Evolutionary conservation across 2,888 invertebrate species (phyloP).

Genomic region (Busseola fusca): DNA sequence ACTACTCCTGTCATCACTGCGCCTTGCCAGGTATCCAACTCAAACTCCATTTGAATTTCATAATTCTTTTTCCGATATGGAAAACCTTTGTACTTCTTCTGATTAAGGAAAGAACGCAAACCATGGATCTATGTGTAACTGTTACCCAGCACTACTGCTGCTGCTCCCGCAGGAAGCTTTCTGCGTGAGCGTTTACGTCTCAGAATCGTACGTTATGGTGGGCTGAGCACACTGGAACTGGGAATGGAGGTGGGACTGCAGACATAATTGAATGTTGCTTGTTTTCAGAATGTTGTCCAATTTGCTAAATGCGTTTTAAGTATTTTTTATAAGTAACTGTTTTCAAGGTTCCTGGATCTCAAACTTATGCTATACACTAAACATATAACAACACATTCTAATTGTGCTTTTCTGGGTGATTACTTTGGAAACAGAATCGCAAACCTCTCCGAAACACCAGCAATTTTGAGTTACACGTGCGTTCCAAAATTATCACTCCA

Average conservation of each 20-base stretch:
- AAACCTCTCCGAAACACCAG: slow-evolving; percentile 6
- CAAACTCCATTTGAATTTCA: not conserved
- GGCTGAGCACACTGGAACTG: too few species aligned
- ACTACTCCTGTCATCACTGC: not conserved
- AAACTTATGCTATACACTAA: not conserved
- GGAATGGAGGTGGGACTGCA: not conserved
- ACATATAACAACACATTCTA: not conserved
- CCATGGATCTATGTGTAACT: not conserved
- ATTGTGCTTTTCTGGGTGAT: not conserved
- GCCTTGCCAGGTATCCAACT: not conserved
- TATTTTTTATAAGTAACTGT: not conserved
- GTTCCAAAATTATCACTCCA: slow-evolving; percentile 12
- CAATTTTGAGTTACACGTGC: not conserved
- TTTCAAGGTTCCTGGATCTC: not conserved
- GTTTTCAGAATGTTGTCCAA: not conserved
- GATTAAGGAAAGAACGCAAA: not conserved
- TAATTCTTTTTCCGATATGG: too few species aligned
- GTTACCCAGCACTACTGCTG: not conserved
- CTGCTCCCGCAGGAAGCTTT: not conserved
- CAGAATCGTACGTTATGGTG: not conserved
- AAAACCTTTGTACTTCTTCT: not conserved
- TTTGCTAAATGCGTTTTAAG: not conserved
- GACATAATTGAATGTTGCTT: not conserved
- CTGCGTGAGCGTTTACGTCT: not conserved
- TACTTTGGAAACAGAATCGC: not conserved